Base-by-base conservation (phyloP, 2,797 vertebrate genomes). In the Setipinna tenuifilis region DNA sequence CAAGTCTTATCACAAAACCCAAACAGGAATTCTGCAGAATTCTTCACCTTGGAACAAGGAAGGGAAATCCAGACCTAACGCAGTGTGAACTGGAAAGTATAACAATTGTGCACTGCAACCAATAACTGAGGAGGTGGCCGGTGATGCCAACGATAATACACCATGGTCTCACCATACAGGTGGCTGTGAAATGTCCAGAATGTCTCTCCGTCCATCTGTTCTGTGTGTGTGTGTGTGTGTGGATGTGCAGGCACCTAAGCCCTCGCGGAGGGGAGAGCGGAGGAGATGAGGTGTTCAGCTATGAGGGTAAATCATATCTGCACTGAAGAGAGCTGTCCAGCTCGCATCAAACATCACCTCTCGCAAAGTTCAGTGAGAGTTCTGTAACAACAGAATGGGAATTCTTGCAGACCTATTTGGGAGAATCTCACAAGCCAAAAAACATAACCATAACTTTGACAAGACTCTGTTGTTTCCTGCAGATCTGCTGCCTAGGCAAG, bases 341-440 rank as follows among this genome's bases (percentile, higher is more conserved):
- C 91, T 89, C 85, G 82, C 87, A 92, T 92, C 93, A 92, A 89
- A 94, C 91, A 92, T 91, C 93, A 90, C 91, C 93, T 92, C 71
- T 6, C 71, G 11, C 17, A 19, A 78, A 78, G 71, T 78, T 75
- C 68, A 75, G 68, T 7, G 31, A 19, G 31, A 75, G 28, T 75
- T 78, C 71, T 44, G 71, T 78, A 41, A 14, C 31, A 31, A 78
- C 19, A 35, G 17, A 21, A 78, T 5, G 16, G 25, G 16, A 35
- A 35, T 41, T 75, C 71, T 19, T 16, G 21, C 35, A 44, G 31
- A 78, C 35, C 31, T 2, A 7, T 31, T 71, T 62, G 65, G 28
- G 65, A 11, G 12, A 14, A 28, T 31, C 28, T 35, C 68, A 31
- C 68, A 35, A 5, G 35, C 71, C 31, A 10, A 10, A 31, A 35